Evolutionary conservation across 2,888 invertebrate species (phyloP).

Genomic region (Andrena haemorrhoa): DNA sequence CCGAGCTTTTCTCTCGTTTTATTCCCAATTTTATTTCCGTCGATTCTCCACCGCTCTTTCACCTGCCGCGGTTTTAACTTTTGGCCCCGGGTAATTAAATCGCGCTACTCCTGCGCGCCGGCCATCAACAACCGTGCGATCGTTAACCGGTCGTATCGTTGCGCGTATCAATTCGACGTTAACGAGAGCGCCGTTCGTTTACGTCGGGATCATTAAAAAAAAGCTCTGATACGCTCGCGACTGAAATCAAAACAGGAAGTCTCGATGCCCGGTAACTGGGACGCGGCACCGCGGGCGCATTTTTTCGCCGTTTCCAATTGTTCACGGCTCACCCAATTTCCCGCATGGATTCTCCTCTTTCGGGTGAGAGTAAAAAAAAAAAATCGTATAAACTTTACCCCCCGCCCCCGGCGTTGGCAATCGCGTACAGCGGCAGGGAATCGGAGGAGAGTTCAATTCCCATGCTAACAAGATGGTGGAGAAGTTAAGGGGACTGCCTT

Average conservation of each 20-base stretch:
- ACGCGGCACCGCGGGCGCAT: not conserved
- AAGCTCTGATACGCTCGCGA: not conserved
- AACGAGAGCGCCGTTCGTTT: constrained; percentile 35
- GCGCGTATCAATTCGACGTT: constrained; percentile 20
- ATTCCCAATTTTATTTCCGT: not conserved
- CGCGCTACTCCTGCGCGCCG: constrained; percentile 27
- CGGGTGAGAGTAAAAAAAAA: not conserved
- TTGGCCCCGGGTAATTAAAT: constrained; percentile 48
- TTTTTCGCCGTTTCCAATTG: constrained; percentile 10
- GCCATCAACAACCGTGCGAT: constrained; percentile 24
- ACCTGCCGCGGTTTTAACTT: constrained; percentile 5
- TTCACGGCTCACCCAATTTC: not conserved
- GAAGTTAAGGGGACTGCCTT: not conserved
- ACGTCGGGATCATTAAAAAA: constrained; percentile 17
- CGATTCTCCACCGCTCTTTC: not conserved
- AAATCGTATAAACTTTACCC: not conserved
- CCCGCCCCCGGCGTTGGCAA: not conserved
- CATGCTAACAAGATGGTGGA: not conserved
- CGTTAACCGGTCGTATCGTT: constrained; percentile 46
- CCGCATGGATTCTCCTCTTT: not conserved
- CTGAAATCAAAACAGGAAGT: constrained; percentile 20
- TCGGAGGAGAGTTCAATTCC: not conserved
- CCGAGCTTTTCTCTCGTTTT: not conserved
- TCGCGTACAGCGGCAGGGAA: not conserved
- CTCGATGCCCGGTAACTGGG: not conserved